A percentile compares a stretch with the other conserved stretches of the same genome.
Evolutionary conservation across 2,113 vertebrate species (phyloP).

Genomic region (Brienomyrus brachyistius): DNA sequence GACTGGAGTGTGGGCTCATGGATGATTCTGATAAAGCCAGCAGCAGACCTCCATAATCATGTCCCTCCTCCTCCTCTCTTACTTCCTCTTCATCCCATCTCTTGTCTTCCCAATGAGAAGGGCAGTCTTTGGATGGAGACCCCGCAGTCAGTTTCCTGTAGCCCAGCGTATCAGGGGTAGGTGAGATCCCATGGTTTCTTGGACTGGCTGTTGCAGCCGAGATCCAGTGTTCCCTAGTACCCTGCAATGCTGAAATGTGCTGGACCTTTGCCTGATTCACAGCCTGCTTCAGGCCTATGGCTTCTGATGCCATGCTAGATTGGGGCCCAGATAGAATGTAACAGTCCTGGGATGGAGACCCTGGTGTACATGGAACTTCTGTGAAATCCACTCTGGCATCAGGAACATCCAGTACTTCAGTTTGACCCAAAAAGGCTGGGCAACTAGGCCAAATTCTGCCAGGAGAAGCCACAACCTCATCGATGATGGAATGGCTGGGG

Average conservation of each 20-base stretch:
- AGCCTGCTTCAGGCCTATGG: background rate
- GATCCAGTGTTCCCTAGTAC: background rate
- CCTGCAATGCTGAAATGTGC: background rate
- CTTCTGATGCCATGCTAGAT: background rate
- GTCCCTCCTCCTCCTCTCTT: background rate
- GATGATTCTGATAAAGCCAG: constrained; percentile 42
- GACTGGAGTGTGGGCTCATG: constrained; percentile 28
- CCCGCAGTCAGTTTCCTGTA: background rate
- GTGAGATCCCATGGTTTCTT: background rate
- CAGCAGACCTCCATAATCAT: constrained; percentile 15
- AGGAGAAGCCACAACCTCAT: background rate
- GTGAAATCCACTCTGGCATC: too few species aligned
- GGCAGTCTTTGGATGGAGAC: background rate
- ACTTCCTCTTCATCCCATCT: background rate
- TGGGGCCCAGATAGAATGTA: background rate
- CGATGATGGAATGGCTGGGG: too few species aligned
- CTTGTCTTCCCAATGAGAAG: background rate
- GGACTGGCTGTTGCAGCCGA: background rate
- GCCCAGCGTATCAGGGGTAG: constrained; percentile 9
- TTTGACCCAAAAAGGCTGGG: background rate
- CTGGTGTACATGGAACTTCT: background rate
- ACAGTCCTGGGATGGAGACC: constrained; percentile 22
- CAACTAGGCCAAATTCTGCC: background rate
- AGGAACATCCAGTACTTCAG: background rate
- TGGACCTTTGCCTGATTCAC: background rate